Evolutionary conservation across 2,797 vertebrate species (phyloP).

Genomic region (Sebastes paucispinis): DNA sequence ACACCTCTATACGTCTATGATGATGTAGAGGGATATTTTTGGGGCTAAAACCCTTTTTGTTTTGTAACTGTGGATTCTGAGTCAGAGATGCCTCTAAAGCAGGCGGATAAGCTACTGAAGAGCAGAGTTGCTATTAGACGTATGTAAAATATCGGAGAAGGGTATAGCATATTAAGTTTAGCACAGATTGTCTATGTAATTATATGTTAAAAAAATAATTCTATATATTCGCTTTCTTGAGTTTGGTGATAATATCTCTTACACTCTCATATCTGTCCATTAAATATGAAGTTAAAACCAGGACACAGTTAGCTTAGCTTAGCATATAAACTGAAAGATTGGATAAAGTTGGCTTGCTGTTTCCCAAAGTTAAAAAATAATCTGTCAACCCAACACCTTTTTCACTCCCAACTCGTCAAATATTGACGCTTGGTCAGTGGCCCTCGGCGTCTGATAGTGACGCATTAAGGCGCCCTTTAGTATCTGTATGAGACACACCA

Average conservation of each 20-base stretch:
- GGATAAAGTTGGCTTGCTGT: too few species aligned
- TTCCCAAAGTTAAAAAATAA: too few species aligned
- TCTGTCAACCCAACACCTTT: too few species aligned
- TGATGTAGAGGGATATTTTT: conserved; percentile 75
- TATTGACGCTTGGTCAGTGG: too few species aligned
- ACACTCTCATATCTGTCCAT: background rate
- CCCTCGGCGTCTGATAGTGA: too few species aligned
- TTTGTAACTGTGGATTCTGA: conserved; percentile 39
- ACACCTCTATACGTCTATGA: conserved; percentile 67
- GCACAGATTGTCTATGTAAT: background rate
- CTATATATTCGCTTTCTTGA: background rate
- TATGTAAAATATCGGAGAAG: background rate
- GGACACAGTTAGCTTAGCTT: background rate
- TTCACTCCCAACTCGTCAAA: too few species aligned
- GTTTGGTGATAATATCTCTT: background rate
- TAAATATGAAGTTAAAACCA: background rate
- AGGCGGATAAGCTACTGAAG: conserved; percentile 2
- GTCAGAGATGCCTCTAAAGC: conserved; percentile 16
- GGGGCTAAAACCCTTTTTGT: conserved; percentile 63
- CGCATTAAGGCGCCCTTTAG: too few species aligned
- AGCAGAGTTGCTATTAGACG: background rate
- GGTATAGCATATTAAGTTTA: background rate
- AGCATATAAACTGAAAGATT: background rate
- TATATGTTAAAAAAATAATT: background rate
- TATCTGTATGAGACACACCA: too few species aligned